Evolutionary conservation across 2,113 vertebrate species (phyloP).

Genomic region (Halichoeres trimaculatus): DNA sequence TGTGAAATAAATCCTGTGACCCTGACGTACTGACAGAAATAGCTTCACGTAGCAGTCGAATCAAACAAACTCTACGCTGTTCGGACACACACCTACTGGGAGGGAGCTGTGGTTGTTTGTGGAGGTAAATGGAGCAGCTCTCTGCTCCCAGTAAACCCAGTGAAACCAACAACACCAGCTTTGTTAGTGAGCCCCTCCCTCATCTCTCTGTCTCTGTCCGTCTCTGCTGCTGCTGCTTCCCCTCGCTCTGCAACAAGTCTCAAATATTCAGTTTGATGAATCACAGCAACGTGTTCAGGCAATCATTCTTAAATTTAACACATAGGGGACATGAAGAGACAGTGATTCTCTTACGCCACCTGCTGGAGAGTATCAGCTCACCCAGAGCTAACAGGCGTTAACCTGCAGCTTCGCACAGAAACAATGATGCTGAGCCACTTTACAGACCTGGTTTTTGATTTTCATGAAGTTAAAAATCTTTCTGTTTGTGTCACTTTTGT

Average conservation of each 20-base stretch:
- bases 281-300: too few relatives aligned
- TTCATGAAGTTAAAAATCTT: too few relatives aligned
- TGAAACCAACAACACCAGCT: conserved; percentile 58
- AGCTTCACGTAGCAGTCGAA: too few relatives aligned
- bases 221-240: background rate
- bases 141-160: conserved; percentile 39
- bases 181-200: conserved; percentile 29
- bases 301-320: too few relatives aligned
- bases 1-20: too few relatives aligned
- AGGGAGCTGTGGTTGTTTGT: conserved; percentile 21
- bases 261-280: too few relatives aligned
- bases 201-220: background rate
- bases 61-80: too few relatives aligned
- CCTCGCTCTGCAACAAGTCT: background rate
- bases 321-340: too few relatives aligned
- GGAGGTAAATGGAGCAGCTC: conserved; percentile 41
- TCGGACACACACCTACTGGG: conserved; percentile 1
- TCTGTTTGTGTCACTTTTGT: too few relatives aligned
- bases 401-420: background rate
- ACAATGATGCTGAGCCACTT: too few relatives aligned
- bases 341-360: background rate
- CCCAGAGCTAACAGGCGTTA: background rate
- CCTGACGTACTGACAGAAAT: too few relatives aligned
- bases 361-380: background rate
- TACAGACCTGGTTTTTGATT: too few relatives aligned